Conservation (phyloP, 2,888 invertebrate genomes). For the Myathropa florea region DNA sequence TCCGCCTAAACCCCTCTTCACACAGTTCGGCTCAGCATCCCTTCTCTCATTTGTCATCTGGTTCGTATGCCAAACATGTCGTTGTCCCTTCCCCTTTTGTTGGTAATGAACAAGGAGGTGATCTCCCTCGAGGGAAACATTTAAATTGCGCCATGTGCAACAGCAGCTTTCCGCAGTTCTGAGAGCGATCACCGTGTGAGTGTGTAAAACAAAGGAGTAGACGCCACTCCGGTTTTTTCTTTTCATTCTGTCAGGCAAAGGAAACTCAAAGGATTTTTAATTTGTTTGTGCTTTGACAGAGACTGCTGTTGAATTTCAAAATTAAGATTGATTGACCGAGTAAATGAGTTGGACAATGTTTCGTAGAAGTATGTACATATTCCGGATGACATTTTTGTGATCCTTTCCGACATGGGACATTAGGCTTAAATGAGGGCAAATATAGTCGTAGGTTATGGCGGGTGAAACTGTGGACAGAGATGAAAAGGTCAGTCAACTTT, state of each 20-base stretch:
- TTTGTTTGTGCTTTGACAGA: slow-evolving; percentile 6
- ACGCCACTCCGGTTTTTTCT: background rate
- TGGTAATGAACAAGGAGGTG: slow-evolving; percentile 42
- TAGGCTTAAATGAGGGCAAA: background rate
- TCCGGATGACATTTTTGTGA: background rate
- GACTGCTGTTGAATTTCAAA: background rate
- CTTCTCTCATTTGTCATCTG: slow-evolving; percentile 31
- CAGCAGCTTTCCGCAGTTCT: slow-evolving; percentile 11
- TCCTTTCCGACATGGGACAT: background rate
- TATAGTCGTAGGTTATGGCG: too few relatives aligned
- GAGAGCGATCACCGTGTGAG: background rate
- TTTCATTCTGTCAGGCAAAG: background rate
- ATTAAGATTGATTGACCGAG: slow-evolving; percentile 46
- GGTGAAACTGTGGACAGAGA: background rate
- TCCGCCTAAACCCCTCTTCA: background rate
- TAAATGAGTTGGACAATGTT: slow-evolving; percentile 17
- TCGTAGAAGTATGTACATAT: background rate
- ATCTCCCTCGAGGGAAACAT: slow-evolving; percentile 41
- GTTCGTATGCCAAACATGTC: background rate
- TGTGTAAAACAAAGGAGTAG: background rate
- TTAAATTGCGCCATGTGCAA: slow-evolving; percentile 50
- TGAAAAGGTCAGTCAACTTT: too few relatives aligned
- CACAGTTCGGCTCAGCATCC: background rate
- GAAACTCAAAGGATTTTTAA: background rate
- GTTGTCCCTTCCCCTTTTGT: background rate